phyloP scores from a whole-genome alignment of 2,113 vertebrate species.

The Osmerus eperlanus region DNA sequence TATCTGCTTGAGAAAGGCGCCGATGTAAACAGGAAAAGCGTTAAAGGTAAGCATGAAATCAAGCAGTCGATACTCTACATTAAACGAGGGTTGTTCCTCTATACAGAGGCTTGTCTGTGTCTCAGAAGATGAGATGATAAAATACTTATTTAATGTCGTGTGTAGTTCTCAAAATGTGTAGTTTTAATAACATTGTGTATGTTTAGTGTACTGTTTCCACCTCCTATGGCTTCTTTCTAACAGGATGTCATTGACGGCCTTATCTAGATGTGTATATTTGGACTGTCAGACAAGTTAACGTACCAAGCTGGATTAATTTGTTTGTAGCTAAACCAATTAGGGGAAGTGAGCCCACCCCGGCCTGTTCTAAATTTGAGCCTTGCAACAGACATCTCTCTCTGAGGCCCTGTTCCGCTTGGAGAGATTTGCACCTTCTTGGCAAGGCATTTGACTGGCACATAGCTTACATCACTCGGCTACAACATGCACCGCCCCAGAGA shows the following conservation, averaged over 20 bases:
- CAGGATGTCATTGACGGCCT: too few species aligned
- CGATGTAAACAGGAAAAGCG: conserved; percentile 96
- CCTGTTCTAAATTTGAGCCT: not conserved
- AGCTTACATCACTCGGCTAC: not conserved
- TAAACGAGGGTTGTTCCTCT: too few species aligned
- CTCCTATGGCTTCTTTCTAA: too few species aligned
- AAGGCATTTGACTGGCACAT: not conserved
- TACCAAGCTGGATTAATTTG: not conserved
- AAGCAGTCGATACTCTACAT: too few species aligned
- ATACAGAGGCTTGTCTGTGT: too few species aligned
- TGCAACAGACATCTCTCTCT: not conserved
- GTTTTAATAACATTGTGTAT: too few species aligned
- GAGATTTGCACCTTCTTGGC: not conserved
- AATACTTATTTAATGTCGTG: too few species aligned
- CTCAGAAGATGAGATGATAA: too few species aligned
- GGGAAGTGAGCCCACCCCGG: not conserved
- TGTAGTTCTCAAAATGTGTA: too few species aligned
- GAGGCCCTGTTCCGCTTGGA: not conserved
- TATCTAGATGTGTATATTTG: not conserved
- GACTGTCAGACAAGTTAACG: not conserved
- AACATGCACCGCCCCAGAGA: not conserved
- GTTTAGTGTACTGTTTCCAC: too few species aligned
- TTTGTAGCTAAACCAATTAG: conserved; percentile 3
- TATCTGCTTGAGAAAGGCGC: conserved; percentile 96
- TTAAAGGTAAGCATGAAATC: conserved; percentile 82